Base-by-base conservation (phyloP, 2,888 invertebrate species). In the Conus canariensis region DNA sequence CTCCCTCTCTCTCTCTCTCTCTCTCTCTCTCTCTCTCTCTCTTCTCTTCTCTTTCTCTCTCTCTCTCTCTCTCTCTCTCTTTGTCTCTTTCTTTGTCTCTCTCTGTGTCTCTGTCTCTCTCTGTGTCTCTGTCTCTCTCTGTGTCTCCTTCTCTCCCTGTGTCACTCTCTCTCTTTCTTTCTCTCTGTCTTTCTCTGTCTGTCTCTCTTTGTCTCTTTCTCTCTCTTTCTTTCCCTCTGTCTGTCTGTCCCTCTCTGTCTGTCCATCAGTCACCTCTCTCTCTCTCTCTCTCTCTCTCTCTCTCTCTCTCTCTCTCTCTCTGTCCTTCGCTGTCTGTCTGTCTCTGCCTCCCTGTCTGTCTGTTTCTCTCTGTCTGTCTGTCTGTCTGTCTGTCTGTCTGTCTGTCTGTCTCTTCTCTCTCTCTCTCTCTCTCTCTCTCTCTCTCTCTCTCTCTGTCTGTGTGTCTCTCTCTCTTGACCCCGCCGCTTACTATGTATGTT, bases 381-480 rank as follows among this genome's bases (percentile, higher is more conserved):
- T 16, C 16, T 64, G 19, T 70, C 8, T 70, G 8, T 70, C 8
- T 70, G 70, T 70, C 22, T 70, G 70, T 70, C 74, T 74, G n/a
- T 74, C 74, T 74, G n/a, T 74, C 74, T 74, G n/a, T 74, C 74
- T 74, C 25, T 74, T 25, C 67, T 74, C 74, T 74, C 74, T 74
- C 74, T 74, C 74, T 74, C 74, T 74, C 74, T 74, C 74, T 74
- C 74, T 74, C 74, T 74, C 74, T 74, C 74, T 25, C 74, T 74
- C 74, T 70, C 64, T 16, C 64, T 64, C 16, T 64, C 64, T 64
- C 10, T 64, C 64, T 64, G 1, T 64, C 0, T 19, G 80, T 45
- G 80, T 14, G 80, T 30, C 30, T 30, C 30, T 30, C 30, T 30
- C 30, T 30, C 30, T 4, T 10, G 74, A 4, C n/a, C 22, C 4